A percentile compares a stretch with the other conserved stretches of the same genome.
These are phyloP conservation scores for Mimumesa dahlbomi DNA, from an alignment of 2,888 invertebrate genomes.

Conservation along the genomic window DNA sequence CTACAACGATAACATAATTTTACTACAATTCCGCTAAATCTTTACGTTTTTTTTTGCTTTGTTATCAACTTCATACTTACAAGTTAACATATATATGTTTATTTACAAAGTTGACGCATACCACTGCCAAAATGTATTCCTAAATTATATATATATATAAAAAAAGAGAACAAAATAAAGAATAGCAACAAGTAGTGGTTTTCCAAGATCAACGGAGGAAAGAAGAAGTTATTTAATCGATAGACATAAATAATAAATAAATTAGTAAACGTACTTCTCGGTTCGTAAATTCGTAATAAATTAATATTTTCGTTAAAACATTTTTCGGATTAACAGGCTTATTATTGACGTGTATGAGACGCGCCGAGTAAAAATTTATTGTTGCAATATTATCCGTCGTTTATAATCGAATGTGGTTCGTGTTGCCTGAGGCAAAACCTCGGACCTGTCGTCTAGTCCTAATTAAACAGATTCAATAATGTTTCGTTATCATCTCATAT, in stretches of 20 bases:
- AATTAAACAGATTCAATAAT: conserved; percentile 69
- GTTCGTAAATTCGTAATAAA: conserved; percentile 30
- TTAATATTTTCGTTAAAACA: conserved; percentile 24
- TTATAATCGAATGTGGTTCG: conserved; percentile 79
- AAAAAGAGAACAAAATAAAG: not conserved
- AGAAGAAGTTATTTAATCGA: conserved; percentile 15
- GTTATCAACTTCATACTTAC: conserved; percentile 44
- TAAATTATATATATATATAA: conserved; percentile 5
- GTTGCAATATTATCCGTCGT: conserved; percentile 47
- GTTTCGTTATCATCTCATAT: conserved; percentile 60
- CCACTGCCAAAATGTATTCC: conserved; percentile 20
- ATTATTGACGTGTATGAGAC: conserved; percentile 7
- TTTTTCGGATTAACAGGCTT: conserved; percentile 13
- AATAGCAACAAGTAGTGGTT: not conserved
- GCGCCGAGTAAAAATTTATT: conserved; percentile 28
- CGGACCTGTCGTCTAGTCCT: conserved; percentile 78
- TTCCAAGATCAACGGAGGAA: conserved; percentile 2
- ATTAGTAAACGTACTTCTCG: conserved; percentile 2
- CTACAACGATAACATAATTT: conserved; percentile 44
- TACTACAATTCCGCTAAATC: conserved; percentile 7
- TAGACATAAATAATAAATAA: conserved; percentile 44
- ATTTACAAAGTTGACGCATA: conserved; percentile 57
- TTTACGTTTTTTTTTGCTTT: conserved; percentile 4
- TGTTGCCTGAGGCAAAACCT: conserved; percentile 77
- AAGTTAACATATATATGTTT: conserved; percentile 53